phyloP scores from a whole-genome alignment of 2,797 vertebrate genomes.

The Ara ararauna region DNA sequence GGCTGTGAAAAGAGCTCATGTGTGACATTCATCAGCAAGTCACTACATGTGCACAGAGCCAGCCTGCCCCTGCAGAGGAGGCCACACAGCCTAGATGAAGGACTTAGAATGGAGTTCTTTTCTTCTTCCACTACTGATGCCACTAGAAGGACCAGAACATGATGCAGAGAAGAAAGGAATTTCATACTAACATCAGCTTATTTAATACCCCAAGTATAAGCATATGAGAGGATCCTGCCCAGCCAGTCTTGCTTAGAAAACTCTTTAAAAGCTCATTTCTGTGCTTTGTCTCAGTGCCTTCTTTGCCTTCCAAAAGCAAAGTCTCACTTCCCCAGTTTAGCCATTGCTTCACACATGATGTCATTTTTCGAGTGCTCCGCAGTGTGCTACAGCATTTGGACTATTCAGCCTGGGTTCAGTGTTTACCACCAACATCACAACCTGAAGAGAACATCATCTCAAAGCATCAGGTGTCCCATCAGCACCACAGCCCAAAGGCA shows the following conservation, averaged over 20 bases:
- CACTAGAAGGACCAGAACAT: not conserved
- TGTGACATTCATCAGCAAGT: not conserved
- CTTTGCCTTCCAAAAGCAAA: constrained; percentile 30
- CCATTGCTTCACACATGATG: constrained; percentile 54
- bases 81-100: not conserved
- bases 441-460: not conserved
- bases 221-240: not conserved
- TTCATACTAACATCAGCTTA: not conserved
- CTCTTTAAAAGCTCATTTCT: constrained; percentile 41
- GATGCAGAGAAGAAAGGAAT: not conserved
- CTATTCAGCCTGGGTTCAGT: constrained; percentile 22
- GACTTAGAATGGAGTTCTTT: not conserved
- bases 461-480: not conserved
- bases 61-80: not conserved
- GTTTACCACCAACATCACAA: constrained; percentile 13
- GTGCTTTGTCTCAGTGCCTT: not conserved
- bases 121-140: not conserved
- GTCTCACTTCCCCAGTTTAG: constrained; percentile 33
- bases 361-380: constrained; percentile 50
- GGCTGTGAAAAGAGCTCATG: not conserved
- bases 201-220: not conserved
- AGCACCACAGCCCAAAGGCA: not conserved
- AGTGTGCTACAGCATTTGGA: constrained; percentile 5
- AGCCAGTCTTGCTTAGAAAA: not conserved
- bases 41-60: not conserved